Conservation (phyloP, 2,113 vertebrate species). For the Aptenodytes forsteri region DNA sequence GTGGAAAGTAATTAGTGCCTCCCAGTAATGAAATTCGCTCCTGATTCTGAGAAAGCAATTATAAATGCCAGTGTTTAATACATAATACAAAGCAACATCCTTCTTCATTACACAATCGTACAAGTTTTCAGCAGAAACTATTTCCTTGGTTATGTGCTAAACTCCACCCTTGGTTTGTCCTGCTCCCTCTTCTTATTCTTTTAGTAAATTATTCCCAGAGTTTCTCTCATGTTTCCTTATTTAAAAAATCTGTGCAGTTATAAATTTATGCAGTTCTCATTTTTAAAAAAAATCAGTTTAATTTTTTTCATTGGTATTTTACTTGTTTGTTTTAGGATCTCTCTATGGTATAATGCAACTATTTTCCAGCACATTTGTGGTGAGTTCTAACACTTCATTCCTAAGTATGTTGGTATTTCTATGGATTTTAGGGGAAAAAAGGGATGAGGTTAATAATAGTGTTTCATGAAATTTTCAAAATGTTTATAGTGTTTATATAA, state of each 20-base stretch:
- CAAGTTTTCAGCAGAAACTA: neutral
- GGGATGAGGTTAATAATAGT: neutral
- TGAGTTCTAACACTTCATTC: slow-evolving; percentile 73
- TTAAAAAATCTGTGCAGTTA: neutral
- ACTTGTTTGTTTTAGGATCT: slow-evolving; percentile 80
- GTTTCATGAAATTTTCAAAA: neutral
- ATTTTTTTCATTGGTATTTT: neutral
- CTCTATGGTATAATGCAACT: slow-evolving; percentile 92
- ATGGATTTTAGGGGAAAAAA: neutral
- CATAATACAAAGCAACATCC: neutral
- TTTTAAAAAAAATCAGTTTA: neutral
- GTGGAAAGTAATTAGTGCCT: neutral
- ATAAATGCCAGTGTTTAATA: neutral
- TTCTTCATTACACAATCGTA: neutral
- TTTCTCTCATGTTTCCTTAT: neutral
- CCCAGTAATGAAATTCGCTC: neutral
- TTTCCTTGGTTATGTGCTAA: neutral
- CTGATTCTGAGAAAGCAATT: neutral
- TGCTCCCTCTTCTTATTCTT: neutral
- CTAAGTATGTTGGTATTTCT: neutral
- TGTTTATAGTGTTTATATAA: neutral
- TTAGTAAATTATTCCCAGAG: neutral
- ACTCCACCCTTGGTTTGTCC: neutral
- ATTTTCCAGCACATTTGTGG: slow-evolving; percentile 93
- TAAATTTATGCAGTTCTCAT: neutral